These are phyloP conservation scores for Semicossyphus pulcher DNA, from an alignment of 2,113 vertebrate species.

Conservation along the genomic window DNA sequence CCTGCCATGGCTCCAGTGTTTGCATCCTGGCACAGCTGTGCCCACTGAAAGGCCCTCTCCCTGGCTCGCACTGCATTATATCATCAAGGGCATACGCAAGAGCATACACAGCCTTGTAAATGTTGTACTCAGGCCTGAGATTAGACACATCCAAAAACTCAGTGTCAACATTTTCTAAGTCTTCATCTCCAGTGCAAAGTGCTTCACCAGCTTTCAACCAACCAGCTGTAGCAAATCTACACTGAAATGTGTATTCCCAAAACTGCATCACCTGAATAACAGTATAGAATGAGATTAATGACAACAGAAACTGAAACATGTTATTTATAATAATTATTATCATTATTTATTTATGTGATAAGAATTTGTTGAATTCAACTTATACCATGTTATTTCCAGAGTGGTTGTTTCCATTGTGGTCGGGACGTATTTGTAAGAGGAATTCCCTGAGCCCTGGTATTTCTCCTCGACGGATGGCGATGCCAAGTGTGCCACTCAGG, in stretches of 20 bases:
- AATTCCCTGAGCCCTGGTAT: slow-evolving; percentile 60
- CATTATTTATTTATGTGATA: too few species aligned
- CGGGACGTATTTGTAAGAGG: slow-evolving; percentile 39
- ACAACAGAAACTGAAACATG: not conserved
- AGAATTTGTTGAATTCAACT: not conserved
- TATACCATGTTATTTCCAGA: slow-evolving; percentile 48
- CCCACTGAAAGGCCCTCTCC: slow-evolving; percentile 72
- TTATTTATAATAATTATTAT: not conserved
- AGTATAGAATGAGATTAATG: not conserved
- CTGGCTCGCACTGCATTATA: slow-evolving; percentile 71
- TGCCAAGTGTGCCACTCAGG: slow-evolving; percentile 62
- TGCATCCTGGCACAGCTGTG: slow-evolving; percentile 69
- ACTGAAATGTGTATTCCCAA: slow-evolving; percentile 79
- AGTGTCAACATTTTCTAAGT: slow-evolving; percentile 37
- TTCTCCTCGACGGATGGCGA: slow-evolving; percentile 77
- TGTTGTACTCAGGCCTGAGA: slow-evolving; percentile 73
- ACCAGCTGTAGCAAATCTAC: slow-evolving; percentile 54
- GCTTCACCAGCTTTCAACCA: slow-evolving; percentile 14
- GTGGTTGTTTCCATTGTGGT: slow-evolving; percentile 23
- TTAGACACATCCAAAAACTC: slow-evolving; percentile 59
- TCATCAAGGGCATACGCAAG: slow-evolving; percentile 75
- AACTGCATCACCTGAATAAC: slow-evolving; percentile 64
- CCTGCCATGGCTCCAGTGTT: slow-evolving; percentile 78
- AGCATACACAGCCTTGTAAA: slow-evolving; percentile 82
- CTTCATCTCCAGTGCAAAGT: slow-evolving; percentile 69